Conservation (phyloP, 2,797 vertebrate species). For the Mormyrops attenuatus region DNA sequence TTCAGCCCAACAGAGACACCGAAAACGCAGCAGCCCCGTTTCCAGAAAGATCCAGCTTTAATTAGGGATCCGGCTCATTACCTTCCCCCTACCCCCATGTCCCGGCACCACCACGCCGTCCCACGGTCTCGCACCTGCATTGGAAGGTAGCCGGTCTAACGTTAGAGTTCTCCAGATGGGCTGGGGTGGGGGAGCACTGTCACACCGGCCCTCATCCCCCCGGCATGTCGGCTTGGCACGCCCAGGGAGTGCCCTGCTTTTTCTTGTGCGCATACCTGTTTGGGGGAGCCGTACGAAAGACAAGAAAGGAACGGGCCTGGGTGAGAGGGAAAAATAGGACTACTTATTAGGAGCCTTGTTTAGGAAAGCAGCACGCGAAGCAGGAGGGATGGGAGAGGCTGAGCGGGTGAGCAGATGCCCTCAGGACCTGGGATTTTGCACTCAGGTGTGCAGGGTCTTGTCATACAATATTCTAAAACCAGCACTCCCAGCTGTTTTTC, state of each 20-base stretch:
- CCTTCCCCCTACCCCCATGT: neutral
- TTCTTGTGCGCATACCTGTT: neutral
- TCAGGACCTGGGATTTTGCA: neutral
- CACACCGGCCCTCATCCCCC: neutral
- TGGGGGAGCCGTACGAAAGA: neutral
- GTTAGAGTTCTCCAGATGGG: neutral
- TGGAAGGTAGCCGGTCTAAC: neutral
- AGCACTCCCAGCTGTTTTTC: neutral
- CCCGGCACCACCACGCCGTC: neutral
- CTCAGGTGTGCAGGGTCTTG: neutral
- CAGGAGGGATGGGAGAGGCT: neutral
- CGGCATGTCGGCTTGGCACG: neutral
- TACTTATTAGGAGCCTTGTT: neutral
- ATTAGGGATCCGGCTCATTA: constrained; percentile 2
- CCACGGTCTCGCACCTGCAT: neutral
- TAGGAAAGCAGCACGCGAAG: neutral
- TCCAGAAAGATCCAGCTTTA: neutral
- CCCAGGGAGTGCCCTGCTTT: neutral
- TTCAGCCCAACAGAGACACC: neutral
- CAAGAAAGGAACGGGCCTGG: neutral
- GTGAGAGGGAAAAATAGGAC: neutral
- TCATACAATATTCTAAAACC: neutral
- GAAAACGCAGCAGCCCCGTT: neutral
- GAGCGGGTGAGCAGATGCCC: neutral
- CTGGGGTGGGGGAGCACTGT: neutral